Evolutionary conservation across 1,140 invertebrate species (phyloP), one percentile per base, ranked within the genome.

Genomic region (Leptopilina clavipes): DNA sequence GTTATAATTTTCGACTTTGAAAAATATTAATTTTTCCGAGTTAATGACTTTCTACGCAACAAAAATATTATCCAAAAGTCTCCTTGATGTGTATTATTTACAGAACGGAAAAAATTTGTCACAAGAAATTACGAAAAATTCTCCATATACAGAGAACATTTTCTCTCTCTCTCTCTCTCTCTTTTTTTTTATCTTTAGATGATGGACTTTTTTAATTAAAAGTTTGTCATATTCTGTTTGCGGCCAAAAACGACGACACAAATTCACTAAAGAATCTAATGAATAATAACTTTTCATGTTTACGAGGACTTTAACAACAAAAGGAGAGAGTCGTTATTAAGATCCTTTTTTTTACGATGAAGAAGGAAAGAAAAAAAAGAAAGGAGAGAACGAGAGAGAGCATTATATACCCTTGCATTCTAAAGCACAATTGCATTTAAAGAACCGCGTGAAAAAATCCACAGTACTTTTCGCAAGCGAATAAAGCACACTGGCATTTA

Each of bases 401-500:
- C 7, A 40, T 40, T 40, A 40, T n/a, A n/a, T 37, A 37, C 18
- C 56, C 2, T 14, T 14, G 22, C 22, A 14, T 25, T 25, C 22
- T 59, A 65, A 65, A 65, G 59, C 59, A n/a, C 59, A 31, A 65
- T 65, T 65, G 59, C 59, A 65, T 65, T 65, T n/a, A 65, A n/a
- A 31, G 59, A 31, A 65, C 22, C 11, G 19, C 25, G 59, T 65
- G 59, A 76, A 81, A 79, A 76, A 76, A 76, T 81, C 52, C 74
- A 56, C 79, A 74, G 48, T 18, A 40, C 44, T 70, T n/a, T 72
- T 73, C 40, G 73, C 52, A 71, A 72, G 59, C 79, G 73, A 78
- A 79, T 84, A 81, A 82, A 81, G 65, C 78, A 65, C 77, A 40
- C 48, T 79, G 77, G 79, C 81, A 84, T 82, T 84, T 80, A 80